These are phyloP conservation scores for Lycocorax pyrrhopterus DNA, from an alignment of 2,113 vertebrate genomes.

Conservation along the genomic window DNA sequence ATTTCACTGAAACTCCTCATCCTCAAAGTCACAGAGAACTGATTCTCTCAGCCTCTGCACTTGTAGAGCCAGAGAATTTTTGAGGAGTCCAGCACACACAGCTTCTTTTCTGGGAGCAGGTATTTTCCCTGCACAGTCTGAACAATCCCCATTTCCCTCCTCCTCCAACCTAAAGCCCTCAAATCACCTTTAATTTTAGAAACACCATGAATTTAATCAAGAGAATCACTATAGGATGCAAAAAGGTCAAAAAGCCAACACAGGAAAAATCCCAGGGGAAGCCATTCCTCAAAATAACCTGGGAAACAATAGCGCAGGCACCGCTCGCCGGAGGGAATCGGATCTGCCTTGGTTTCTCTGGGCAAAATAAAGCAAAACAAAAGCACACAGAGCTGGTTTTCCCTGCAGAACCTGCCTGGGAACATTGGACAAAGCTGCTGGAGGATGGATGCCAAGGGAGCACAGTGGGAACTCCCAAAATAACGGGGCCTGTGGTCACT, in stretches of 20 bases:
- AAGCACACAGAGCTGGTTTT: background rate
- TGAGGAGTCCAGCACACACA: background rate
- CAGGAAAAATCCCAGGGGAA: background rate
- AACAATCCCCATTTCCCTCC: background rate
- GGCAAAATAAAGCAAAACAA: conserved; percentile 28
- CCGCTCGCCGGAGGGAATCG: background rate
- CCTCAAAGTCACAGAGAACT: rapidly evolving
- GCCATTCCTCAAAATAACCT: conserved; percentile 30
- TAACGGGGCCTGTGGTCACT: background rate
- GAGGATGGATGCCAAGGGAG: conserved; percentile 4
- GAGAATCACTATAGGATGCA: background rate
- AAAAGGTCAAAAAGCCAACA: conserved; percentile 23
- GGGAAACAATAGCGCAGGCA: background rate
- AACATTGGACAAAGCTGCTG: background rate
- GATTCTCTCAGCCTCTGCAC: background rate
- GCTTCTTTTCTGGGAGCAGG: background rate
- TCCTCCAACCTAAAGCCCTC: background rate
- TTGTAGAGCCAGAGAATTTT: background rate
- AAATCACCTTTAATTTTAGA: background rate
- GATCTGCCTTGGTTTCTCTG: background rate
- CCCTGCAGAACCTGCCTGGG: conserved; percentile 27
- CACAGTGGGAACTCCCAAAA: conserved; percentile 23
- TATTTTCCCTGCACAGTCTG: background rate
- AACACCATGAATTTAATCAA: background rate
- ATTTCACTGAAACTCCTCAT: background rate